Conservation (phyloP, 2,113 vertebrate genomes). For the Anarhynchus alexandrinus region DNA sequence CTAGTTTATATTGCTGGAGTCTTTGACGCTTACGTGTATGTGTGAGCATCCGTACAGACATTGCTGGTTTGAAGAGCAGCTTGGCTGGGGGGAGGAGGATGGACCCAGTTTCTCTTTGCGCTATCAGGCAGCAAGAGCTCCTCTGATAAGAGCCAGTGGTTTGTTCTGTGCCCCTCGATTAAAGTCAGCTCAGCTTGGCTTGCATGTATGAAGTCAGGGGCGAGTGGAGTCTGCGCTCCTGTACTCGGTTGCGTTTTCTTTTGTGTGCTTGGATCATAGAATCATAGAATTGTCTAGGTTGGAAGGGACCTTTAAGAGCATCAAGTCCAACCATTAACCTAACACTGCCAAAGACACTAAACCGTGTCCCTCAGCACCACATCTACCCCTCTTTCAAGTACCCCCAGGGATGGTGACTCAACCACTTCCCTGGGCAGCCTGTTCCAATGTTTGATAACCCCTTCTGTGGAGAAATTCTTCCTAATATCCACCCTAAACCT, state of each 20-base stretch:
- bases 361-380: no score
- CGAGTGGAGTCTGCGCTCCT: background rate
- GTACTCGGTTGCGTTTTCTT: background rate
- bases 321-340: no score
- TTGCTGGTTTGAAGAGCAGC: background rate
- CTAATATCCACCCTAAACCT: no score
- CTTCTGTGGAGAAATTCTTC: no score
- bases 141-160: background rate
- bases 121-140: background rate
- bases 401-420: no score
- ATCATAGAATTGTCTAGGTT: no score
- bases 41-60: accelerated
- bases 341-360: no score
- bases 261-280: accelerated
- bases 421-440: no score
- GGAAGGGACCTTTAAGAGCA: no score
- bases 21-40: accelerated
- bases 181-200: background rate
- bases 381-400: no score
- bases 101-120: accelerated
- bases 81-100: background rate
- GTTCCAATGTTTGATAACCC: no score
- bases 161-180: background rate
- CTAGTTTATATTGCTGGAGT: background rate
- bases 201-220: accelerated